These are phyloP conservation scores for Aeoliscus strigatus DNA, from an alignment of 2,797 vertebrate genomes.

Conservation along the genomic window DNA sequence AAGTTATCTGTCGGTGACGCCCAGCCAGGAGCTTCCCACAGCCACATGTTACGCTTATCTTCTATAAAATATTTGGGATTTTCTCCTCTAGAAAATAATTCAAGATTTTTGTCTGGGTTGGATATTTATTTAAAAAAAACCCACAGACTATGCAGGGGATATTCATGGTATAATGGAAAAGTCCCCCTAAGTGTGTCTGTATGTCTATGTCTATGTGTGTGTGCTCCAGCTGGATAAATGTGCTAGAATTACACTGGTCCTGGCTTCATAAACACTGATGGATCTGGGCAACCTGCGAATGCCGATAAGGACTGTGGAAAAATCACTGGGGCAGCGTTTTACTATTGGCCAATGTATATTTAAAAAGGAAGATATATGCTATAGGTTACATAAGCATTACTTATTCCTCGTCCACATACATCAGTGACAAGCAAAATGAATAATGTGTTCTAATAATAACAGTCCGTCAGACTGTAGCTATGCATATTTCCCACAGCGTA, in stretches of 20 bases:
- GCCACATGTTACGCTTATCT: slow-evolving; percentile 84
- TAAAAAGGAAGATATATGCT: slow-evolving; percentile 71
- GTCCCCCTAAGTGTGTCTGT: slow-evolving; percentile 52
- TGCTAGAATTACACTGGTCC: slow-evolving; percentile 75
- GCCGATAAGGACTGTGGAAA: slow-evolving; percentile 86
- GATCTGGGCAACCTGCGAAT: slow-evolving; percentile 92
- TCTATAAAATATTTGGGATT: slow-evolving; percentile 89
- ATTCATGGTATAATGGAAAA: slow-evolving; percentile 72
- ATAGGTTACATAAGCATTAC: slow-evolving; percentile 82
- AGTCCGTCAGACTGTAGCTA: slow-evolving; percentile 39
- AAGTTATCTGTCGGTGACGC: slow-evolving; percentile 88
- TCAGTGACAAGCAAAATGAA: slow-evolving; percentile 83
- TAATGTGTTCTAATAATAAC: slow-evolving; percentile 68
- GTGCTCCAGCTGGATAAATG: slow-evolving; percentile 69
- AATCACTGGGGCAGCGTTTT: slow-evolving; percentile 72
- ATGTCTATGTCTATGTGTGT: slow-evolving; percentile 49
- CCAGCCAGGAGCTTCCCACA: slow-evolving; percentile 66
- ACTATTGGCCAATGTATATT: slow-evolving; percentile 82
- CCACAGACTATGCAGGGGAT: slow-evolving; percentile 58
- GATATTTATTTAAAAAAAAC: slow-evolving; percentile 60
- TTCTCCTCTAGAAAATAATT: slow-evolving; percentile 77
- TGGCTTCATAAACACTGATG: slow-evolving; percentile 83
- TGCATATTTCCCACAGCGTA: slow-evolving; percentile 70
- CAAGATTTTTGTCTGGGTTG: slow-evolving; percentile 75
- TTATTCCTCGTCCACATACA: slow-evolving; percentile 80